Percentiles rank a stretch among this genome's conserved stretches.
Conservation (phyloP, 2,113 vertebrate genomes). For the Cavia porcellus region DNA sequence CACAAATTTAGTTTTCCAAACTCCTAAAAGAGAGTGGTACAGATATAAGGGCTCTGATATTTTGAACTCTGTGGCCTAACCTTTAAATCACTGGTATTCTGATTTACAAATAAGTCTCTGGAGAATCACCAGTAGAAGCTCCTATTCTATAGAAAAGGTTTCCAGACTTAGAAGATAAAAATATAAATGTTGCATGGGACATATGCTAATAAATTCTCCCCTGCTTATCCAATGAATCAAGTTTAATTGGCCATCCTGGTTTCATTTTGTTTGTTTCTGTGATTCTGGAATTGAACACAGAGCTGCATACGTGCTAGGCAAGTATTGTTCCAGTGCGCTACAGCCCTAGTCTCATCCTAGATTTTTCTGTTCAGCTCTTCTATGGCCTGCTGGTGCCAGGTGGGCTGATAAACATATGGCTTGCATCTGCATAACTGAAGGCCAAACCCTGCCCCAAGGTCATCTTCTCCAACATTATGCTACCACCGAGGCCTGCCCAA, state of each 20-base stretch:
- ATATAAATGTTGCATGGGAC: not conserved
- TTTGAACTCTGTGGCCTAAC: not conserved
- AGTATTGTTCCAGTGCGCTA: not conserved
- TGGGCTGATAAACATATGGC: not conserved
- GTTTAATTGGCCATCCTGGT: not conserved
- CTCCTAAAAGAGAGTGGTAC: not conserved
- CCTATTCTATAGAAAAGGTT: not conserved
- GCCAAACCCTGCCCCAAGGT: not conserved
- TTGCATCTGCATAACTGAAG: not conserved
- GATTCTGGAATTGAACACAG: not conserved
- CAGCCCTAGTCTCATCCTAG: too few relatives aligned
- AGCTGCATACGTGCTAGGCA: not conserved
- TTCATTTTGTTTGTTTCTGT: not conserved
- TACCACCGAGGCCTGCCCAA: not conserved
- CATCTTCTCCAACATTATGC: not conserved
- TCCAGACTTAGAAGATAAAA: conserved; percentile 39
- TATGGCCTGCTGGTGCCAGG: not conserved
- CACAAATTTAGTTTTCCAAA: not conserved
- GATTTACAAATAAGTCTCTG: not conserved
- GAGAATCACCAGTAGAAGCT: not conserved
- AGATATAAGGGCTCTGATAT: not conserved
- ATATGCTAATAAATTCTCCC: not conserved
- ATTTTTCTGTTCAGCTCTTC: not conserved
- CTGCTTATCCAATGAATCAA: conserved; percentile 26
- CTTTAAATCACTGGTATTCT: not conserved